Percentiles rank a stretch among this genome's conserved stretches.
phyloP scores from a whole-genome alignment of 2,113 vertebrate genomes.

The Reinhardtius hippoglossoides region DNA sequence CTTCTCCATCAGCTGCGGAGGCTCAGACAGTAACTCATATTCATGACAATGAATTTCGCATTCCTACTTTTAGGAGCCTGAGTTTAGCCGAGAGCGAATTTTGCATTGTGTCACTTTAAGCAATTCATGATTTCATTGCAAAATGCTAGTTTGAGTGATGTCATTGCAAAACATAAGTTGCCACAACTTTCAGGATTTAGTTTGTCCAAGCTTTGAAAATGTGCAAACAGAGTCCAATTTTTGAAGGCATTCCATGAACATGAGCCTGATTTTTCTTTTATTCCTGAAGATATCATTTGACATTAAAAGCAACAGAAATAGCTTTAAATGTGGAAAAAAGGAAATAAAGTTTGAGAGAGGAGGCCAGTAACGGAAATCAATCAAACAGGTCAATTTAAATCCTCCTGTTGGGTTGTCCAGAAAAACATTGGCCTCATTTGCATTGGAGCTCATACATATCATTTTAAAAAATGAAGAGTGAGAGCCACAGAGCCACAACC shows the following conservation, averaged over 20 bases:
- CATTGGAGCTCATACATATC: slow-evolving; percentile 19
- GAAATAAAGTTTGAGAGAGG: neutral
- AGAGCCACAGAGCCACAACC: slow-evolving; percentile 30
- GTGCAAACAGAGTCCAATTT: neutral
- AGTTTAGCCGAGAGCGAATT: neutral
- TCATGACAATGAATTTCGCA: no score
- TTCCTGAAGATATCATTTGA: slow-evolving; percentile 12
- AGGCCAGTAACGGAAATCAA: slow-evolving; percentile 22
- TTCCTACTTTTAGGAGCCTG: no score
- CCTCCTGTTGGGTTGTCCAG: slow-evolving; percentile 17
- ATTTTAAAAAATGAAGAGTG: slow-evolving; percentile 28
- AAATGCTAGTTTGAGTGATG: neutral
- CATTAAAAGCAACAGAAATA: slow-evolving; percentile 20
- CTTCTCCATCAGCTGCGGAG: no score
- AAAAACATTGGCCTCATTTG: slow-evolving; percentile 33
- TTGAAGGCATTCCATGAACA: slow-evolving; percentile 31
- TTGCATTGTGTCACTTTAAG: neutral
- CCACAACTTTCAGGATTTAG: neutral
- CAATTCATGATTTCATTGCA: neutral
- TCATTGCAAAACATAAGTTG: neutral
- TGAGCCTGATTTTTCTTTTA: slow-evolving; percentile 36
- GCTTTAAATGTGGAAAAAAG: slow-evolving; percentile 1
- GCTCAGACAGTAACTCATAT: no score
- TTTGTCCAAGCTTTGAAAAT: neutral
- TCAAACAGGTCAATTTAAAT: slow-evolving; percentile 36